phyloP scores from a whole-genome alignment of 37 sponge, comb jelly and placozoan genomes.

The Beroe forskalii region DNA sequence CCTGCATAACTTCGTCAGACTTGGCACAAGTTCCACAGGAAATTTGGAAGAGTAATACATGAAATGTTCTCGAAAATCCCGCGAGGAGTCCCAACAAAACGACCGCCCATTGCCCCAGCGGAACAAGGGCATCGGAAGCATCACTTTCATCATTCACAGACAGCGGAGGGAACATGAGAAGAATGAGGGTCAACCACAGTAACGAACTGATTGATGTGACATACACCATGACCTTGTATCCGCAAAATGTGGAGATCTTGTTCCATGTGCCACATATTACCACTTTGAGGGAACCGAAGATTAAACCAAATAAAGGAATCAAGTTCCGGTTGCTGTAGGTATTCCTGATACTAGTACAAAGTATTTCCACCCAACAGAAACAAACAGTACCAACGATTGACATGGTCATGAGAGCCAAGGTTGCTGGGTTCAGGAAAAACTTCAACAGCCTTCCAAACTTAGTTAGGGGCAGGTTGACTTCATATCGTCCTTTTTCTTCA shows the following conservation, averaged over 20 bases:
- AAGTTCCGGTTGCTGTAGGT: constrained; percentile 17
- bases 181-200: neutral
- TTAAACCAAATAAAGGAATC: neutral
- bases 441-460: neutral
- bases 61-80: neutral
- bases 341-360: neutral
- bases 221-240: too few species aligned
- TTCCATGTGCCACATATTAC: too few species aligned
- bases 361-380: neutral
- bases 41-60: neutral
- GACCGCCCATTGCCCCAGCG: neutral
- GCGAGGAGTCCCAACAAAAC: neutral
- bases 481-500: neutral
- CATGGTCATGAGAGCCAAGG: neutral
- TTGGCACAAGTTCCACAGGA: constrained; percentile 8
- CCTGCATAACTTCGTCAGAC: constrained; percentile 32
- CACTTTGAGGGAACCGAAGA: neutral
- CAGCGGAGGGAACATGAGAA: neutral
- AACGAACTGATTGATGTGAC: too few species aligned
- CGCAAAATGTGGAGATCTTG: too few species aligned
- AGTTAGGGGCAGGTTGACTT: neutral
- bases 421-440: neutral
- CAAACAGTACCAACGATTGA: neutral
- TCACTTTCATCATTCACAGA: neutral
- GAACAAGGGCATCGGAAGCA: too few species aligned